Conservation (phyloP, 2,797 vertebrate genomes). For the Pempheris klunzingeri region DNA sequence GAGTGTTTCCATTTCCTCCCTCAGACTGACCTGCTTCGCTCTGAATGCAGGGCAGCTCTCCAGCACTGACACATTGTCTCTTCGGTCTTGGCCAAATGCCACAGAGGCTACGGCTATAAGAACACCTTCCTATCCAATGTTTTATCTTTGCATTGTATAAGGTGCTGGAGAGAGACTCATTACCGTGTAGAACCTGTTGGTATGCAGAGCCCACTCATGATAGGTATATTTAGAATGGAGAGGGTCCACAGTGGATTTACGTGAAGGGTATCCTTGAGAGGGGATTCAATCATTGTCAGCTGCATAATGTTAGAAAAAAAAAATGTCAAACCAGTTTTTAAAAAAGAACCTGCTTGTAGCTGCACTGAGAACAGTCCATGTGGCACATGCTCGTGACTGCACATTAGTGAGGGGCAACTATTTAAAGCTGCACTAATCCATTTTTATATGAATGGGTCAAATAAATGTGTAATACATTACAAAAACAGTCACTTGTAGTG, state of each 20-base stretch:
- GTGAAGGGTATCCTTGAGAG: conserved; percentile 56
- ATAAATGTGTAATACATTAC: background rate
- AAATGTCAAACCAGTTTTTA: conserved; percentile 15
- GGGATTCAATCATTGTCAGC: conserved; percentile 57
- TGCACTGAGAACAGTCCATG: background rate
- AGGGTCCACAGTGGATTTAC: conserved; percentile 35
- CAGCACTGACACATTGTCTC: conserved; percentile 41
- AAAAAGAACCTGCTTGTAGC: background rate
- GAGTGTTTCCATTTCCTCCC: conserved; percentile 54
- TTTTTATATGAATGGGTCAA: background rate
- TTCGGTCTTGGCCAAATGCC: conserved; percentile 47
- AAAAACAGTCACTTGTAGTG: background rate
- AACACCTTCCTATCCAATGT: conserved; percentile 10
- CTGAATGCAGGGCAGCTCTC: conserved; percentile 64
- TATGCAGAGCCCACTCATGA: conserved; percentile 33
- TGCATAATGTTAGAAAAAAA: conserved; percentile 16
- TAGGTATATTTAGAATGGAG: conserved; percentile 43
- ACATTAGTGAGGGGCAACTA: background rate
- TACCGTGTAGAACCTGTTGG: conserved; percentile 57
- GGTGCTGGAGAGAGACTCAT: conserved; percentile 41
- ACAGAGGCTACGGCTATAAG: conserved; percentile 16
- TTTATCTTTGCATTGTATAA: conserved; percentile 33
- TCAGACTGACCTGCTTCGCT: conserved; percentile 46
- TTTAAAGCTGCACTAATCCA: background rate
- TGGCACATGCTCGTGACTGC: background rate